Evolutionary conservation across 2,888 invertebrate species (phyloP).

Genomic region (Parochlus steinenii): DNA sequence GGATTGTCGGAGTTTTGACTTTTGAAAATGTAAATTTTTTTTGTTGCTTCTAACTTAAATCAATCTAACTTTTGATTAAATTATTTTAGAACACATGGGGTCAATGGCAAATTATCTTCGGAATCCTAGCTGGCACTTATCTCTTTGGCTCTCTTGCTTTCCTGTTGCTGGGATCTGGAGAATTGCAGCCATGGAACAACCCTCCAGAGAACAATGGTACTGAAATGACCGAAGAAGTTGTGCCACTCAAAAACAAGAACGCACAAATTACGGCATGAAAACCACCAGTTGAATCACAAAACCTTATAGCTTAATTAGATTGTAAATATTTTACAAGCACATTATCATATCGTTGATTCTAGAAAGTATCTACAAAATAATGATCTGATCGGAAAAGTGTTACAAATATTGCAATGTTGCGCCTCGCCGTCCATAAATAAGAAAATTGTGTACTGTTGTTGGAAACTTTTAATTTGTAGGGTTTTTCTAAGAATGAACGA

Average conservation of each 20-base stretch:
- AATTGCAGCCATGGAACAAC: constrained; percentile 34
- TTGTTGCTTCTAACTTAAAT: neutral
- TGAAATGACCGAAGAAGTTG: constrained; percentile 23
- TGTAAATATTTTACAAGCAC: too few relatives aligned
- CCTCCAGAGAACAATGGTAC: constrained; percentile 16
- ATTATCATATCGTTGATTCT: too few relatives aligned
- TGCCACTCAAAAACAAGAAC: constrained; percentile 26
- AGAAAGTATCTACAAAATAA: too few relatives aligned
- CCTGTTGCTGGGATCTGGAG: constrained; percentile 47
- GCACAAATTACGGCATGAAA: too few relatives aligned
- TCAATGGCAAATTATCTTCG: constrained; percentile 70
- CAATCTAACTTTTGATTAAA: constrained; percentile 1
- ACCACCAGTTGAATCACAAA: too few relatives aligned
- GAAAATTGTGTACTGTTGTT: too few relatives aligned
- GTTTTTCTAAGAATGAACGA: too few relatives aligned
- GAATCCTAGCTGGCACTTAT: constrained; percentile 58
- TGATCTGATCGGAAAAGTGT: too few relatives aligned
- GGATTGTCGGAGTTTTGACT: constrained; percentile 64
- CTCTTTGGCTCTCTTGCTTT: constrained; percentile 45
- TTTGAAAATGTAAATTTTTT: constrained; percentile 43
- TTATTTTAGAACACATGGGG: constrained; percentile 31
- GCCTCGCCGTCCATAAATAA: too few relatives aligned
- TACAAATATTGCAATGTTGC: too few relatives aligned
- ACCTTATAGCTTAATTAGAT: too few relatives aligned
- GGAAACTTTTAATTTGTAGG: too few relatives aligned